Percentiles rank a stretch among this genome's conserved stretches.
phyloP scores from a whole-genome alignment of 2,113 vertebrate species.

The Neogale vison region DNA sequence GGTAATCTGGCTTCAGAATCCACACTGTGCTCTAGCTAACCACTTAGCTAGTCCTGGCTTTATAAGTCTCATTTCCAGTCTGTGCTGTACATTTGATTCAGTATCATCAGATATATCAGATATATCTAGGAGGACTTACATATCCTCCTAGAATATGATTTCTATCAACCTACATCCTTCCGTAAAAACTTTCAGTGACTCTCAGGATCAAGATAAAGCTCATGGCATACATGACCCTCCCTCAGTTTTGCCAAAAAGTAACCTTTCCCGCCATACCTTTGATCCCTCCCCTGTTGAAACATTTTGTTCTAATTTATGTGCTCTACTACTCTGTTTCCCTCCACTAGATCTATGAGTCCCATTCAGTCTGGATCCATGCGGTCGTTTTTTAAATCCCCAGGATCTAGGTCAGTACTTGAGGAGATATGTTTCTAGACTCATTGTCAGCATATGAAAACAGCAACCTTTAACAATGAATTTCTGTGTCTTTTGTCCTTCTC shows the following conservation, averaged over 20 bases:
- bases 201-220: background rate
- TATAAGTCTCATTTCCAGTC: background rate
- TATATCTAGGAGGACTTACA: too few species aligned
- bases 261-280: background rate
- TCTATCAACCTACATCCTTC: background rate
- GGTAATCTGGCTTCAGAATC: background rate
- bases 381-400: background rate
- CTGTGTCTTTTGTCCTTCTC: background rate
- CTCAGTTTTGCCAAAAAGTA: background rate
- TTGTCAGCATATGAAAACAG: background rate
- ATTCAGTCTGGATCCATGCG: background rate
- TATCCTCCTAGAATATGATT: background rate
- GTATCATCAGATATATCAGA: background rate
- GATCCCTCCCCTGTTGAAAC: background rate
- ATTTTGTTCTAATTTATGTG: background rate
- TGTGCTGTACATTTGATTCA: background rate
- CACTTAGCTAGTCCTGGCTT: background rate
- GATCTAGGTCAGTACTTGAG: slow-evolving; percentile 1
- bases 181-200: background rate
- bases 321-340: background rate
- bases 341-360: background rate
- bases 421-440: background rate
- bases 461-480: background rate
- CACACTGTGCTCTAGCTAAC: background rate
- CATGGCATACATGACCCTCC: background rate